Evolutionary conservation across 1,140 invertebrate genomes (phyloP), one percentile per base, ranked within the genome.

Genomic region (Bombus balteatus): DNA sequence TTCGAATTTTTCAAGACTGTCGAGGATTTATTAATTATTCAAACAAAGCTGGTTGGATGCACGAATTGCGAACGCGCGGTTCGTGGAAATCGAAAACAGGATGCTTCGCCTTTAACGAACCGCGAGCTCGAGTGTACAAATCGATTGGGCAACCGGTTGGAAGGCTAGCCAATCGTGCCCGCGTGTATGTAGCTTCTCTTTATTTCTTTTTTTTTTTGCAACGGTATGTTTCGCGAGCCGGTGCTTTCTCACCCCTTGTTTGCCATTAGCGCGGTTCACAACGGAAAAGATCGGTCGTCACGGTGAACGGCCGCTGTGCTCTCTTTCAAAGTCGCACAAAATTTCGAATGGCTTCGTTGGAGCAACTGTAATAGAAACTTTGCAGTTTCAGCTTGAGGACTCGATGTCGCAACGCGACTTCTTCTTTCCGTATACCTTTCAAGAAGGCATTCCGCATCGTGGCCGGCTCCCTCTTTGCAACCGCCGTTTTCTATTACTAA

Each of bases 41-140:
- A 25, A 37, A n/a, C 25, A 74, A 53, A 25, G 13, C 25, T 59
- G 10, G 59, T 25, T 81, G 59, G 34, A 22, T 18, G 47, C 34
- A 65, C 72, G 53, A 28, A 87, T 89, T 79, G 88, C 86, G 82
- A 88, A 86, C 72, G 84, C 81, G 81, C 81, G 84, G 85, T 83
- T 91, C 81, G 86, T 93, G 92, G 92, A 94, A 94, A 94, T 93
- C 86, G 91, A 92, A 93, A 94, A 93, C 91, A 93, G 92, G 92
- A 93, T 93, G 92, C 89, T 90, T 93, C 85, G 83, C 43, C 72
- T 91, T 88, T 90, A 93, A 92, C 89, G 88, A 92, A 93, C 84
- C 84, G 83, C 90, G 85, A 74, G 74, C 62, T 59, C 13, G n/a
- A 39, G 65, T 83, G 75, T 80, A 88, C 82, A 89, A 88, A 91